These are phyloP conservation scores for Pediacus dermestoides DNA, from an alignment of 2,888 invertebrate species.

Conservation along the genomic window DNA sequence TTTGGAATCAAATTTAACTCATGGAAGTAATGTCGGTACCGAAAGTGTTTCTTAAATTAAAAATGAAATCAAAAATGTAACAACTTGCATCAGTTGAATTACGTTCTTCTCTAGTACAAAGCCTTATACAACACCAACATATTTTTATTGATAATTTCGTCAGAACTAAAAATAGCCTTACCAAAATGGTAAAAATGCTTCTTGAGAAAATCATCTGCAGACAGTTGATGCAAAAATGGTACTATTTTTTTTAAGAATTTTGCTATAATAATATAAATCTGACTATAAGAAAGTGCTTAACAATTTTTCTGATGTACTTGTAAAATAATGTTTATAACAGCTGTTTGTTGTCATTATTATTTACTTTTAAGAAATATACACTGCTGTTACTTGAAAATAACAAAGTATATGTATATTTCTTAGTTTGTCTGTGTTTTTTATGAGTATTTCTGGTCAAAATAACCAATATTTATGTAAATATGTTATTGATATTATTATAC, in stretches of 20 bases:
- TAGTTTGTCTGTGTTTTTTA: slow-evolving; percentile 42
- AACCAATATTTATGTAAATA: slow-evolving; percentile 45
- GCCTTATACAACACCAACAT: too few species aligned
- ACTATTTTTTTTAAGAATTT: too few species aligned
- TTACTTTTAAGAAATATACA: slow-evolving; percentile 30
- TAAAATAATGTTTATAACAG: slow-evolving; percentile 26
- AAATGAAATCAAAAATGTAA: too few species aligned
- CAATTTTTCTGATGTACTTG: slow-evolving; percentile 22
- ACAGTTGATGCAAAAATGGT: too few species aligned
- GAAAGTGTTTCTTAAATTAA: slow-evolving; percentile 44
- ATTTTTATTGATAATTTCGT: too few species aligned
- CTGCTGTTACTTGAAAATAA: slow-evolving; percentile 13
- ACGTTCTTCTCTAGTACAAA: too few species aligned
- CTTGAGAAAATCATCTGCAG: too few species aligned
- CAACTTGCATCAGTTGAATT: too few species aligned
- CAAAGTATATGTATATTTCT: slow-evolving; percentile 32
- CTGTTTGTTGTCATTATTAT: too few species aligned
- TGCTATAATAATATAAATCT: too few species aligned
- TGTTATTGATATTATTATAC: slow-evolving; percentile 43
- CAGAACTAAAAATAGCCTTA: too few species aligned
- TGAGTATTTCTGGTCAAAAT: slow-evolving; percentile 49
- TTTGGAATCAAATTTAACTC: slow-evolving; percentile 73
- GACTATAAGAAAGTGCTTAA: slow-evolving; percentile 32
- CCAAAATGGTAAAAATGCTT: too few species aligned
- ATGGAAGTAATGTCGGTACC: slow-evolving; percentile 51